Conservation (phyloP, 2,888 invertebrate species). For the Drosophila lacicola region DNA sequence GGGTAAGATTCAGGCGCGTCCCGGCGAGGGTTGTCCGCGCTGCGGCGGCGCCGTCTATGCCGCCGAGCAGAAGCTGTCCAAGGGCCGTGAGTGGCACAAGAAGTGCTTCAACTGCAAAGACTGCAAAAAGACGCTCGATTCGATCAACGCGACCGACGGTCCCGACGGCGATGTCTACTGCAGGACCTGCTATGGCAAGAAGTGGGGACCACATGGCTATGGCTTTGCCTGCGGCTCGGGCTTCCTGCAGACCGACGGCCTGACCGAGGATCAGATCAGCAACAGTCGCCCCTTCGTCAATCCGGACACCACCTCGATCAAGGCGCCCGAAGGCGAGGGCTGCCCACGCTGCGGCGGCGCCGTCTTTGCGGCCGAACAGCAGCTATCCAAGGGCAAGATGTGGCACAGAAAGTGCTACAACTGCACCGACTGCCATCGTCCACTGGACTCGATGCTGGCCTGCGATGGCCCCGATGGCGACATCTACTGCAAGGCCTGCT, state of each 20-base stretch:
- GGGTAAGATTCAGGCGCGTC: slow-evolving; percentile 91
- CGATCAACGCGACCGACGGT: slow-evolving; percentile 97
- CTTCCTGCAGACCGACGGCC: slow-evolving; percentile 95
- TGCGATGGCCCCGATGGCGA: slow-evolving; percentile 97
- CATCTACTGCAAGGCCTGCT: slow-evolving; percentile 96
- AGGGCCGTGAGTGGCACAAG: slow-evolving; percentile 96
- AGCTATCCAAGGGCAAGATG: slow-evolving; percentile 97
- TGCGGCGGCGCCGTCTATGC: slow-evolving; percentile 96
- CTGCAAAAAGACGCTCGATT: slow-evolving; percentile 97
- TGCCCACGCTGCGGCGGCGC: slow-evolving; percentile 97
- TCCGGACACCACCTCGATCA: slow-evolving; percentile 94
- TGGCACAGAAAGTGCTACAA: slow-evolving; percentile 99
- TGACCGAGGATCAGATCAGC: slow-evolving; percentile 94
- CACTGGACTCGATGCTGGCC: slow-evolving; percentile 94
- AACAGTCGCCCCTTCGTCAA: slow-evolving; percentile 92
- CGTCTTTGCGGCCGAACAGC: slow-evolving; percentile 98
- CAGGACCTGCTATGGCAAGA: slow-evolving; percentile 98
- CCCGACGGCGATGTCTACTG: slow-evolving; percentile 97
- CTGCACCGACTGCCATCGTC: slow-evolving; percentile 95
- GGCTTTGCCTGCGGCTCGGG: slow-evolving; percentile 98
- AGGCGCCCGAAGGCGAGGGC: slow-evolving; percentile 94
- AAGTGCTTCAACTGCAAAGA: slow-evolving; percentile 97
- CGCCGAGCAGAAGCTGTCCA: slow-evolving; percentile 96
- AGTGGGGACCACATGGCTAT: slow-evolving; percentile 98
- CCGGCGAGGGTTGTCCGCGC: slow-evolving; percentile 95